Evolutionary conservation across 92 coral and sea anemone genomes (phyloP).

Genomic region (Porites evermanni): DNA sequence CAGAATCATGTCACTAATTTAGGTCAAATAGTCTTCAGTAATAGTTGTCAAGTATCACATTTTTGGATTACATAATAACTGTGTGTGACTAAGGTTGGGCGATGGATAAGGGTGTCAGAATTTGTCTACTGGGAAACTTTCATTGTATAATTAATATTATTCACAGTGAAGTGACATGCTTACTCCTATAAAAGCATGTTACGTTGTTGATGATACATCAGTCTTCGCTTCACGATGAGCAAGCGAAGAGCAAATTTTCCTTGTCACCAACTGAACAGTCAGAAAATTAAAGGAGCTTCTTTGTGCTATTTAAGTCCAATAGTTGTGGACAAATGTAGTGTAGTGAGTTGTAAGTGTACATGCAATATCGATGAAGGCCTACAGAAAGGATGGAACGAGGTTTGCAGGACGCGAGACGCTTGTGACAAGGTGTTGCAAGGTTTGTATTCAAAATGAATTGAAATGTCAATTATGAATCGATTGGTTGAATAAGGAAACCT

Average conservation of each 20-base stretch:
- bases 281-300: slow-evolving; percentile 24
- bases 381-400: slow-evolving; percentile 23
- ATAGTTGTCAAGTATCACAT: too few relatives aligned
- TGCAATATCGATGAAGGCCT: neutral
- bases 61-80: too few relatives aligned
- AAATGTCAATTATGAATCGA: neutral
- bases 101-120: too few relatives aligned
- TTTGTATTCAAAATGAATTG: neutral
- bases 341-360: slow-evolving; percentile 26
- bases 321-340: slow-evolving; percentile 27
- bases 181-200: too few relatives aligned
- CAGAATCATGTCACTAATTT: too few relatives aligned
- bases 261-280: slow-evolving; percentile 48
- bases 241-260: slow-evolving; percentile 26
- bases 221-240: neutral
- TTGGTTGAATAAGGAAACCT: too few relatives aligned
- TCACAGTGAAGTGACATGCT: too few relatives aligned
- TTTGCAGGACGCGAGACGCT: slow-evolving; percentile 27
- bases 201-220: neutral
- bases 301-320: slow-evolving; percentile 44
- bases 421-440: slow-evolving; percentile 48
- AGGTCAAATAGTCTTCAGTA: too few relatives aligned
- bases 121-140: too few relatives aligned
- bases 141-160: too few relatives aligned
- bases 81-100: too few relatives aligned